Base-by-base conservation (phyloP, 2,888 invertebrate genomes). In the Zhuqinia jingwanae region DNA sequence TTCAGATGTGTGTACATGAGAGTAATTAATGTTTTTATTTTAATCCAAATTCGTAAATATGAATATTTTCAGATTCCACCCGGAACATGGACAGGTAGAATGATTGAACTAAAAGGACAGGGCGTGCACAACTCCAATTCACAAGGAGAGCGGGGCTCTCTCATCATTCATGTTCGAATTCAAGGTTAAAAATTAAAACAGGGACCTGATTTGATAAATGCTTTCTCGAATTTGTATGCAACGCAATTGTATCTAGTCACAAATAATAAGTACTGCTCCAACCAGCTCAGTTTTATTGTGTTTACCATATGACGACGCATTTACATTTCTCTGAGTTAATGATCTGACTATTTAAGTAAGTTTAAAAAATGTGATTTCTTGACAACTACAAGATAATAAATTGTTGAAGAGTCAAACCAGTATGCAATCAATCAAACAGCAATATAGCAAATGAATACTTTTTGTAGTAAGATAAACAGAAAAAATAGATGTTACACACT, bases 61-160 rank as follows among this genome's bases (percentile, higher is more conserved):
- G n/a, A 13, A 50, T 65, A 11, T 56, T 36, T 36, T 36, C 25
- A 85, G 85, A 73, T 85, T 6, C 85, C 85, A 0, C 73, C 85
- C 6, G 85, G 85, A 2, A 85, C 85, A 0, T 85, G 85, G 85
- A 36, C 70, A n/a, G 85, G 85, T 3, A 36, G 85, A 42, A 77
- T 85, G 79, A 79, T 85, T n/a, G 79, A 85, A 50, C 20, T 85
- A 2, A 85, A 85, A 42, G 85, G 73, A 11, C 60, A 22, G 1
- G 85, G 85, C n/a, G 25, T 85, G n/a, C 73, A 25, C 30, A 70
- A 53, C 11, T 53, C 70, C 1, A 36, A 73, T 47, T 30, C 36
- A 1, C 65, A 22, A 17, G 42, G 25, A 2, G 78, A 73, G 5
- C 58, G 79, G 20, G 85, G 85, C 2, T 70, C 73, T 11, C 73